Evolutionary conservation across 2,113 vertebrate genomes (phyloP).

Genomic region (Scomber japonicus): DNA sequence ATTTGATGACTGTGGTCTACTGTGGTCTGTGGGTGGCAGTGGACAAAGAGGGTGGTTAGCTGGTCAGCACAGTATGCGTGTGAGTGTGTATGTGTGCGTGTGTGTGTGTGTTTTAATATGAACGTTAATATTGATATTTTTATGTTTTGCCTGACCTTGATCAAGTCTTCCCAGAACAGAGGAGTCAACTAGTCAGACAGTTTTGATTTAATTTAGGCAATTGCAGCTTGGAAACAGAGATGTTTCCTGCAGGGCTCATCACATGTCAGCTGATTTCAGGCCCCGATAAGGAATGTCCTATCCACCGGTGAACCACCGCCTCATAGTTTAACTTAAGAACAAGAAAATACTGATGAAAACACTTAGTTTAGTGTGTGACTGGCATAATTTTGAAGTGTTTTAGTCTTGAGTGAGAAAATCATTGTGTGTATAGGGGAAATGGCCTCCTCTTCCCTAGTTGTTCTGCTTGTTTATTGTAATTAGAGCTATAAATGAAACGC

Average conservation of each 20-base stretch:
- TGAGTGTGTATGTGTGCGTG: neutral
- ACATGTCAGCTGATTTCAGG: neutral
- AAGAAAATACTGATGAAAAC: neutral
- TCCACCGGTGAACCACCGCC: neutral
- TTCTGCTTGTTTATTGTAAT: conserved; percentile 74
- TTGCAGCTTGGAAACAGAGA: neutral
- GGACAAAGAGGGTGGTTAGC: conserved; percentile 13
- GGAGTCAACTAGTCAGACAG: neutral
- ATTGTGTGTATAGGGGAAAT: neutral
- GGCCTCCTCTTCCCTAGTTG: conserved; percentile 26
- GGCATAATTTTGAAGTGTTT: neutral
- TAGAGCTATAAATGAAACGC: conserved; percentile 73
- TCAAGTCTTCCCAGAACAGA: neutral
- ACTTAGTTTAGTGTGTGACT: neutral
- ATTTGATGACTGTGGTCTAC: conserved; percentile 26
- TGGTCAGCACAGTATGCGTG: conserved; percentile 9
- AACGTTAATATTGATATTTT: neutral
- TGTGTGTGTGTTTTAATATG: neutral
- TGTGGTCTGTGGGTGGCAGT: conserved; percentile 3
- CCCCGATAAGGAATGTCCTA: neutral
- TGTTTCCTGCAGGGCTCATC: neutral
- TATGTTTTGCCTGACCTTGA: neutral
- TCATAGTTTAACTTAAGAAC: neutral
- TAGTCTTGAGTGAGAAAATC: neutral
- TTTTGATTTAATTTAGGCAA: neutral